Evolutionary conservation across 2,888 invertebrate species (phyloP).

Genomic region (Enchytraeus crypticus): DNA sequence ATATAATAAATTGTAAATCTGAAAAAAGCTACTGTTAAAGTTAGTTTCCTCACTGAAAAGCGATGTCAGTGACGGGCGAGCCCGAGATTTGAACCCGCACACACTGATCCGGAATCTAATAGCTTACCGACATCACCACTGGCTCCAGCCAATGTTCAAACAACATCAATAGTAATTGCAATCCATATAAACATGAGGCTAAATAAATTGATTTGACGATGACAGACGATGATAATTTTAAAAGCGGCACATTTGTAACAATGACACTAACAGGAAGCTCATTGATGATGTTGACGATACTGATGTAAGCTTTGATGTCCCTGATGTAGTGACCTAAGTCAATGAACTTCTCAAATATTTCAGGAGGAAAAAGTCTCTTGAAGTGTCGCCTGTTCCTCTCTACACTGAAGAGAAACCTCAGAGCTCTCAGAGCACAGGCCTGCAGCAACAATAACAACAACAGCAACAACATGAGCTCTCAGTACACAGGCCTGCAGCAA

Average conservation of each 20-base stretch:
- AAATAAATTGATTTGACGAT: too few relatives aligned
- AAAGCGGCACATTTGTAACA: too few relatives aligned
- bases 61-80: too few relatives aligned
- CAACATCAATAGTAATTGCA: too few relatives aligned
- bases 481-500: neutral
- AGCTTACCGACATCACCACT: too few relatives aligned
- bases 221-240: too few relatives aligned
- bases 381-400: conserved; percentile 49
- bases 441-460: conserved; percentile 28
- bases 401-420: conserved; percentile 50
- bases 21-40: too few relatives aligned
- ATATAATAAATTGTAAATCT: neutral
- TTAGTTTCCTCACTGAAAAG: too few relatives aligned
- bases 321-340: conserved; percentile 50
- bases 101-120: too few relatives aligned
- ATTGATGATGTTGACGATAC: conserved; percentile 41
- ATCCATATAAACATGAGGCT: too few relatives aligned
- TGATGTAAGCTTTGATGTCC: conserved; percentile 46
- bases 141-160: too few relatives aligned
- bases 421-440: conserved; percentile 48
- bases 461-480: neutral
- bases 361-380: conserved; percentile 47
- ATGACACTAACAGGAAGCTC: conserved; percentile 38
- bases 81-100: too few relatives aligned
- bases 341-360: conserved; percentile 49